Evolutionary conservation across 2,888 invertebrate genomes (phyloP), one percentile per base, ranked within the genome.

Genomic region (Thumatha senex): DNA sequence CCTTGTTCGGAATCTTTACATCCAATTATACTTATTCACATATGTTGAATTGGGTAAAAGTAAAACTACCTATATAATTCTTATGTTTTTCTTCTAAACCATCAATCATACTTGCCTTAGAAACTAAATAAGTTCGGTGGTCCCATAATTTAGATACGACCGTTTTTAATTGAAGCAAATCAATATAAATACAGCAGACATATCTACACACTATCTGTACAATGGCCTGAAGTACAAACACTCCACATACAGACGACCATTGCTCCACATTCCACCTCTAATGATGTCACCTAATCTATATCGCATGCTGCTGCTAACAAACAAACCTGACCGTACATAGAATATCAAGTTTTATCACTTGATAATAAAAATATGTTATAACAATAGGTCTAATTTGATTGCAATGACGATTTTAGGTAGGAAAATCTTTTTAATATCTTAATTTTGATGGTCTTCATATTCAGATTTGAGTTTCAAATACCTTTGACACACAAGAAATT

Each of bases 221-320:
- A 41, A 40, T 40, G 13, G 15, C 29, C 44, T 56, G 53, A 52
- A 60, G 54, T 54, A 51, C 51, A 30, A 8, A 18, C 40, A 12
- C 40, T 10, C 34, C 8, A 43, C 36, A n/a, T n/a, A 40, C 46
- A 30, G 54, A 54, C 60, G 60, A 61, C 59, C 57, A 29, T 63
- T 65, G 58, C 15, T 54, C 67, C 53, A 59, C 50, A 65, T 62
- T 38, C 50, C 51, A 45, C 46, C 43, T 45, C 55, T 61, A 63
- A 64, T 68, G 67, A 70, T 65, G 62, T 68, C 71, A 70, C 55
- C 60, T 67, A 67, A 71, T 70, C 64, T 63, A 52, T 62, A 63
- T 58, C 51, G 54, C 70, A 63, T 5, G 35, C 45, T 38, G 5
- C 35, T 35, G 13, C 15, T 35, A 11, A 11, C 31, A 10, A 35